phyloP scores from a whole-genome alignment of 1,140 invertebrate genomes.

The Atta cephalotes region DNA sequence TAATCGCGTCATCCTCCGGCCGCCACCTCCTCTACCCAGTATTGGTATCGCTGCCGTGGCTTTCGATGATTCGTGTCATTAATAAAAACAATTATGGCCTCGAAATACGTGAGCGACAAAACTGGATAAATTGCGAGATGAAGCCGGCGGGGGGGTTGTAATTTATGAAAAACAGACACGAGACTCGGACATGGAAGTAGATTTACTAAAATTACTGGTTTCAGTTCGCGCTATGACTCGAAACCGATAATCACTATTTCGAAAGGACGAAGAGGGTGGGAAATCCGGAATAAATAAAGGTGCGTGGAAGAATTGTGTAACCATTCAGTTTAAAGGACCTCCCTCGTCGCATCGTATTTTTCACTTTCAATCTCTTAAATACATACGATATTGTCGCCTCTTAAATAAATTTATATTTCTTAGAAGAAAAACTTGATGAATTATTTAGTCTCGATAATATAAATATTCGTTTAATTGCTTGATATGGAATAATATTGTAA shows the following conservation, averaged over 20 bases:
- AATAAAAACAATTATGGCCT: slow-evolving; percentile 21
- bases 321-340: not conserved
- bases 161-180: slow-evolving; percentile 17
- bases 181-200: slow-evolving; percentile 2
- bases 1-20: not conserved
- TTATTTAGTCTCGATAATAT: not conserved
- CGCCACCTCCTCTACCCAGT: not conserved
- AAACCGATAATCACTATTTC: not conserved
- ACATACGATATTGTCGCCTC: not conserved
- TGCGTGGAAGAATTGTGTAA: not conserved
- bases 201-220: not conserved
- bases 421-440: slow-evolving; percentile 3
- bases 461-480: not conserved
- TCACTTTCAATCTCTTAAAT: not conserved
- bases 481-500: not conserved
- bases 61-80: slow-evolving; percentile 29
- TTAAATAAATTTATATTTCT: not conserved
- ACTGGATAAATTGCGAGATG: not conserved
- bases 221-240: not conserved
- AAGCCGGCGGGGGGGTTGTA: not conserved
- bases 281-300: not conserved
- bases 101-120: slow-evolving; percentile 7
- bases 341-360: not conserved
- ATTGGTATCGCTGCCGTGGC: not conserved
- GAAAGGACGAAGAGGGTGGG: not conserved